phyloP scores from a whole-genome alignment of 2,797 vertebrate species.

The Tenualosa thibaudeaui region DNA sequence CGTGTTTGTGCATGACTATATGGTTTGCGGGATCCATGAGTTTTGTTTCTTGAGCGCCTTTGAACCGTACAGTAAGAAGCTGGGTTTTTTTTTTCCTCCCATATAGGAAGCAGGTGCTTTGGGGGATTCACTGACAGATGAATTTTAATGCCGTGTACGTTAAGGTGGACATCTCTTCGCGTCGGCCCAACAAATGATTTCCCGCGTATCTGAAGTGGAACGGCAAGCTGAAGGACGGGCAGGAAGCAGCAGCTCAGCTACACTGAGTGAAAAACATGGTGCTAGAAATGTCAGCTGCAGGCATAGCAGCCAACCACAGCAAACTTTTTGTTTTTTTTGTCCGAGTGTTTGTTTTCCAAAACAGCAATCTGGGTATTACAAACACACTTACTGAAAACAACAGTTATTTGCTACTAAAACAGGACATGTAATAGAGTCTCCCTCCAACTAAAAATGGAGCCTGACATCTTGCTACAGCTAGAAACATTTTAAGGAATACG shows the following conservation, averaged over 20 bases:
- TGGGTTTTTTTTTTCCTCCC: not conserved
- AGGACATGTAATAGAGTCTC: not conserved
- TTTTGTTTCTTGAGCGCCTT: slow-evolving; percentile 62
- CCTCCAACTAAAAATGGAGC: not conserved
- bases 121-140: slow-evolving; percentile 1
- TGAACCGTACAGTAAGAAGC: slow-evolving; percentile 3
- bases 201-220: slow-evolving; percentile 11
- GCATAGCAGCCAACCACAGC: not conserved
- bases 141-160: slow-evolving; percentile 1
- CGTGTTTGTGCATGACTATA: not conserved
- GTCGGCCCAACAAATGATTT: not conserved
- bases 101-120: not conserved
- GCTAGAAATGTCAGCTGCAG: not conserved
- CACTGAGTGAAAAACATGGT: not conserved
- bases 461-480: not conserved
- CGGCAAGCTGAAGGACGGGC: slow-evolving; percentile 15
- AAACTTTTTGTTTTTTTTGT: not conserved
- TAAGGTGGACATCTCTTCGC: not conserved
- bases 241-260: not conserved
- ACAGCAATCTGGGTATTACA: not conserved
- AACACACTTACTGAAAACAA: slow-evolving; percentile 12
- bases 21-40: slow-evolving; percentile 48
- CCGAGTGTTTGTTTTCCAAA: not conserved
- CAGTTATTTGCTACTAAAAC: not conserved
- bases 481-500: not conserved